These are phyloP conservation scores for Boulengeromyrus knoepffleri DNA, from an alignment of 2,113 vertebrate genomes.

Conservation along the genomic window DNA sequence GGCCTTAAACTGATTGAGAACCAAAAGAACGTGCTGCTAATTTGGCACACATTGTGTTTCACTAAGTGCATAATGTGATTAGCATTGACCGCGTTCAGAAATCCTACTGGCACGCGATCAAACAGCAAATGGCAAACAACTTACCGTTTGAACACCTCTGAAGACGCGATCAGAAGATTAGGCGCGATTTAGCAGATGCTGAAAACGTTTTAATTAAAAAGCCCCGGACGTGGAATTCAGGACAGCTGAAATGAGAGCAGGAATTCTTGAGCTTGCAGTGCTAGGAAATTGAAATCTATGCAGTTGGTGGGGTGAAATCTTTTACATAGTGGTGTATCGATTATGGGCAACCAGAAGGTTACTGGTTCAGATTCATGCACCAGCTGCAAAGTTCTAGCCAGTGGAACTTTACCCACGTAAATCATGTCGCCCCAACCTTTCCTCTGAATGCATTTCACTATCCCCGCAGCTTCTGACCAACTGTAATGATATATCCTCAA, in stretches of 20 bases:
- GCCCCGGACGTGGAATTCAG: neutral
- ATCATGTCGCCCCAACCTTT: neutral
- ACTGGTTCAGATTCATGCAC: neutral
- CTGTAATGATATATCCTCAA: neutral
- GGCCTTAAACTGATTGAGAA: constrained; percentile 13
- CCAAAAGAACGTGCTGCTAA: constrained; percentile 8
- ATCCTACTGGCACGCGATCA: constrained; percentile 12
- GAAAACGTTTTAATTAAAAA: constrained; percentile 5
- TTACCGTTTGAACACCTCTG: constrained; percentile 9
- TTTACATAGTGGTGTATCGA: neutral
- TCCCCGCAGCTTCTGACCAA: neutral
- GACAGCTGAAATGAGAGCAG: neutral
- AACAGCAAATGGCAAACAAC: constrained; percentile 17
- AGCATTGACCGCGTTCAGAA: neutral
- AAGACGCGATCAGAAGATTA: constrained; percentile 22
- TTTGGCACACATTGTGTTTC: constrained; percentile 17
- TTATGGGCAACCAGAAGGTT: neutral
- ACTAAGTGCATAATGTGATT: constrained; percentile 9
- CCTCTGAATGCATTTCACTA: neutral
- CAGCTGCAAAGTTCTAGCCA: neutral
- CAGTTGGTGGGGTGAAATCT: neutral
- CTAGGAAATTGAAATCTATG: neutral
- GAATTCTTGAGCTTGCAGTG: neutral
- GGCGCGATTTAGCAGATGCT: neutral
- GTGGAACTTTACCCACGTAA: neutral